phyloP scores from a whole-genome alignment of 2,113 vertebrate species.

The Fulica atra region DNA sequence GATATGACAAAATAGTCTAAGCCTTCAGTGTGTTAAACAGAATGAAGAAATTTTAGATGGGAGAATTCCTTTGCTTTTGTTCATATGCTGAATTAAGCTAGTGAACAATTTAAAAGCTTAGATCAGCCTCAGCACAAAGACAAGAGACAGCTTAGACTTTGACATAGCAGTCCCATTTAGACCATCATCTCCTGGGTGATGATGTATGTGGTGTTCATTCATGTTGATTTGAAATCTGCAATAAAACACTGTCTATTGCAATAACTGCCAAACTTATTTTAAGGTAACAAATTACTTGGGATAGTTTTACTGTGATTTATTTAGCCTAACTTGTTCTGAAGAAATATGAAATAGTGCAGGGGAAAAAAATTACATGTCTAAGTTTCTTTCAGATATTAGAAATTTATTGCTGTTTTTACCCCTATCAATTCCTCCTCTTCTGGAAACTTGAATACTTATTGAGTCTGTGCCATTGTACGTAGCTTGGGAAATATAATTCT shows the following conservation, averaged over 20 bases:
- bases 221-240: slow-evolving; percentile 57
- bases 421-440: slow-evolving; percentile 35
- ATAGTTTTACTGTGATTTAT: slow-evolving; percentile 51
- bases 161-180: slow-evolving; percentile 32
- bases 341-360: slow-evolving; percentile 22
- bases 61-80: slow-evolving; percentile 46
- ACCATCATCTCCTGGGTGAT: slow-evolving; percentile 36
- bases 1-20: slow-evolving; percentile 46
- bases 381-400: slow-evolving; percentile 51
- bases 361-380: background rate
- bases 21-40: background rate
- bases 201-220: slow-evolving; percentile 59
- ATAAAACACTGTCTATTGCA: slow-evolving; percentile 55
- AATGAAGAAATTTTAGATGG: slow-evolving; percentile 6
- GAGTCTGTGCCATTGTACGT: background rate
- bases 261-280: slow-evolving; percentile 60
- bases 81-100: slow-evolving; percentile 9
- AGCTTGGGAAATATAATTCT: slow-evolving; percentile 60
- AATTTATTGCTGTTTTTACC: slow-evolving; percentile 46
- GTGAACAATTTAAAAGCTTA: slow-evolving; percentile 24
- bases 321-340: slow-evolving; percentile 28
- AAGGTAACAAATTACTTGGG: slow-evolving; percentile 57
- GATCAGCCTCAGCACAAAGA: slow-evolving; percentile 35
- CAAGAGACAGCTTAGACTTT: slow-evolving; percentile 39
- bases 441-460: slow-evolving; percentile 7